Base-by-base conservation (phyloP, 2,113 vertebrate species). In the Cephalopterus ornatus region DNA sequence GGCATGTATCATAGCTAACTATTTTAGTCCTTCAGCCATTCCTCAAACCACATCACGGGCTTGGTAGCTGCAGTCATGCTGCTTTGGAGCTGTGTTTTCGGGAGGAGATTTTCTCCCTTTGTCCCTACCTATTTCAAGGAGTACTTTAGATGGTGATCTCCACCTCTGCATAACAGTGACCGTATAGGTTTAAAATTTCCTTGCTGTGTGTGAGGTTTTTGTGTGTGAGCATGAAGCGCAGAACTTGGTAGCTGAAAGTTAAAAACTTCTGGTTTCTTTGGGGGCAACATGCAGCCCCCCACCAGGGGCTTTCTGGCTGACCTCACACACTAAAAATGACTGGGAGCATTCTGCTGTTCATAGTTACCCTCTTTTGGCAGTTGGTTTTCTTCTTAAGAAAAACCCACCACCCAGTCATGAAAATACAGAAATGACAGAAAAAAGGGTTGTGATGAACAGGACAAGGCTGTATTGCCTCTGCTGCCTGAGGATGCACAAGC, bases 1-100 rank as follows among this genome's bases (percentile, higher is more conserved):
- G 8, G 44, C 11, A 2, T 90, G 71, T 86, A 82, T 88, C 81
- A 59, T 83, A 92, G 85, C 70, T 92, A 72, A 91, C 79, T 94
- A 56, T 91, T 95, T 86, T 72, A 93, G 91, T 95, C 79, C 68
- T 93, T 96, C 37, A 88, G 88, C 90, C 73, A 5, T 88, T 96
- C 82, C 75, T 86, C 73, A 89, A 72, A 91, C 92, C 85, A 68
- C 92, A 75, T 84, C 53, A 41, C 46, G 91, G 75, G 32, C 79
- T 91, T 81, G 66, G 88, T 89, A 75, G 73, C 70, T 94, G 59
- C 14, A 75, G 76, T 84, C 61, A 22, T 17, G n/a, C 39, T 80
- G n/a, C 61, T 88, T 85, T 50, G 30, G 81, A 85, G 58, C 49
- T 49, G 0, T 61, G 19, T 79, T 85, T 96, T 80, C 2, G 0